phyloP scores from a whole-genome alignment of 2,888 invertebrate species.

The Lingula anatina region DNA sequence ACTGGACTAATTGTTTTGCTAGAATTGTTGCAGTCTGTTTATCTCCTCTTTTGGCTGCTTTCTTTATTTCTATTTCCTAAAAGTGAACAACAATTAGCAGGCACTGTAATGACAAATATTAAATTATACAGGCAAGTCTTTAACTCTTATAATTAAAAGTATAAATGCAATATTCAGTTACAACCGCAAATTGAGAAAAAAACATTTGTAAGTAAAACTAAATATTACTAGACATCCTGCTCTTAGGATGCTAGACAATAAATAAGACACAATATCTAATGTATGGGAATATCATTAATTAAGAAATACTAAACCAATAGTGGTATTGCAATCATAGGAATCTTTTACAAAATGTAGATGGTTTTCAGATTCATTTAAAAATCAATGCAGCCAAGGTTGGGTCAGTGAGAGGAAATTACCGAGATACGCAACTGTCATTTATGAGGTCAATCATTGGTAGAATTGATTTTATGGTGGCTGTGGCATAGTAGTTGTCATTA shows the following conservation, averaged over 20 bases:
- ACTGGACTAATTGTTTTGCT: slow-evolving; percentile 82
- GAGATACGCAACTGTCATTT: too few species aligned
- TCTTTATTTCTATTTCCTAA: slow-evolving; percentile 82
- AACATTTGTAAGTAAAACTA: neutral
- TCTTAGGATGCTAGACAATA: too few species aligned
- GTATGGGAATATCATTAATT: too few species aligned
- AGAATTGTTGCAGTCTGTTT: slow-evolving; percentile 65
- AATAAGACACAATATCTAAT: too few species aligned
- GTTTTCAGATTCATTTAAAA: neutral
- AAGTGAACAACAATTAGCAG: slow-evolving; percentile 21
- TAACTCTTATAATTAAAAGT: neutral
- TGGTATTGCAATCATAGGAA: too few species aligned
- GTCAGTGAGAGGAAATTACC: too few species aligned
- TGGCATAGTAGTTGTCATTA: too few species aligned
- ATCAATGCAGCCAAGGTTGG: neutral
- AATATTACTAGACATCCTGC: too few species aligned
- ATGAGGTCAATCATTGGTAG: too few species aligned
- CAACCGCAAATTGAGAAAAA: neutral
- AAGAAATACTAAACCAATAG: too few species aligned
- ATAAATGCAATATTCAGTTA: neutral
- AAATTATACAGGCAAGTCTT: neutral
- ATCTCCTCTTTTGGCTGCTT: slow-evolving; percentile 81
- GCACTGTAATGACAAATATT: neutral
- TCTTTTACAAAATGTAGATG: too few species aligned
- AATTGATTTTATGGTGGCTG: too few species aligned